Evolutionary conservation across 1,140 invertebrate genomes (phyloP).

Genomic region (Euura saliciscinereae): DNA sequence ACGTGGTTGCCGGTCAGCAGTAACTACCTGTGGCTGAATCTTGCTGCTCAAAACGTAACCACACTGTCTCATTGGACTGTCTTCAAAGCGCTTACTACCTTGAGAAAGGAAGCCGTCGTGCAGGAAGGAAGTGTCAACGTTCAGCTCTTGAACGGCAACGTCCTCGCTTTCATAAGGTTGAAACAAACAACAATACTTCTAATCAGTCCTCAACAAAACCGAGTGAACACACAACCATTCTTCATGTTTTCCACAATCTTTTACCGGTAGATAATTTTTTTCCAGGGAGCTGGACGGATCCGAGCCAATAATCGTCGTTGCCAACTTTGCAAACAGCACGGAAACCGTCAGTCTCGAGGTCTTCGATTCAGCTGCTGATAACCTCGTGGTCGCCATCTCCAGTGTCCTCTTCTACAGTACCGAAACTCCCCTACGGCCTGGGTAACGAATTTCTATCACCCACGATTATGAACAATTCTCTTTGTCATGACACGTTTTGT

Average conservation of each 20-base stretch:
- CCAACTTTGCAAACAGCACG: too few relatives aligned
- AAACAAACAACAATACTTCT: background rate
- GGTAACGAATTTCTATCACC: too few relatives aligned
- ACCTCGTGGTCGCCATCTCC: too few relatives aligned
- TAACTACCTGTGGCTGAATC: conserved; percentile 64
- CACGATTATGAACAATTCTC: background rate
- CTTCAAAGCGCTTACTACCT: conserved; percentile 55
- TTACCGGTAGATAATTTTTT: background rate
- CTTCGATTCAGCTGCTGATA: too few relatives aligned
- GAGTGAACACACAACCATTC: background rate
- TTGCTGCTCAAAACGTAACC: conserved; percentile 49
- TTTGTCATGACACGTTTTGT: background rate
- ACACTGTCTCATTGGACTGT: conserved; percentile 59
- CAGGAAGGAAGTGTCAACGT: conserved; percentile 46
- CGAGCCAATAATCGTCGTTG: too few relatives aligned
- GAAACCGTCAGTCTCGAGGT: too few relatives aligned
- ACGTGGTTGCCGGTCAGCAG: conserved; percentile 68
- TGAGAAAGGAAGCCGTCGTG: conserved; percentile 54
- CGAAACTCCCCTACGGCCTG: background rate
- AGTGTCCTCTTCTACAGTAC: background rate
- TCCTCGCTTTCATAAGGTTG: conserved; percentile 45
- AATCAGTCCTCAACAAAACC: background rate
- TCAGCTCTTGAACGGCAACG: conserved; percentile 42
- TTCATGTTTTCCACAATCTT: background rate
- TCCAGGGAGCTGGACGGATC: too few relatives aligned